Evolutionary conservation across 2,888 invertebrate species (phyloP).

Genomic region (Eucera pruinosa): DNA sequence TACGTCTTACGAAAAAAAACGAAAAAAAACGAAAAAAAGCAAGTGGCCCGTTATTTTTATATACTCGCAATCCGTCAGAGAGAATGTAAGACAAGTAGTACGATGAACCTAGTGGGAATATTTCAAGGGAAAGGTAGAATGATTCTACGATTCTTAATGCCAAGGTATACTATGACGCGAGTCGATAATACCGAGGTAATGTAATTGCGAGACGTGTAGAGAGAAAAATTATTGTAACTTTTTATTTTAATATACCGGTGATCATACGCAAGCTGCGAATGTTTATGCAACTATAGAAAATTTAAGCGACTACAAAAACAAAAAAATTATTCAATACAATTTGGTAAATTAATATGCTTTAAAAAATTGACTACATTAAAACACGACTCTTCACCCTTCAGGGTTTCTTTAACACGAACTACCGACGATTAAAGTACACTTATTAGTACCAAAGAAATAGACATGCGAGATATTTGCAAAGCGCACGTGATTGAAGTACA

Average conservation of each 20-base stretch:
- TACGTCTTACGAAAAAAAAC: neutral
- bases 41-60: constrained; percentile 35
- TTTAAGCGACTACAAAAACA: no score
- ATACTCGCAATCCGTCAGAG: constrained; percentile 6
- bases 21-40: constrained; percentile 1
- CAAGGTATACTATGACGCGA: constrained; percentile 53
- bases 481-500: no score
- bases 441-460: no score
- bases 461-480: no score
- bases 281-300: no score
- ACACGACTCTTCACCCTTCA: no score
- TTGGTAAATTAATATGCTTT: no score
- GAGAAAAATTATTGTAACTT: neutral
- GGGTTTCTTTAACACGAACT: no score
- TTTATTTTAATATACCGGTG: neutral
- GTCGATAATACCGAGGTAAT: constrained; percentile 10
- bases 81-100: constrained; percentile 47
- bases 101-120: constrained; percentile 56
- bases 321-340: no score
- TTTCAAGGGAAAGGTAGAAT: constrained; percentile 73
- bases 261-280: no score
- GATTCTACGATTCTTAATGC: constrained; percentile 63
- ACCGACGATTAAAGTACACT: no score
- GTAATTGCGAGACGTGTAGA: neutral
- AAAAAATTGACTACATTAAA: no score